Percentiles rank a stretch among this genome's conserved stretches.
These are phyloP conservation scores for Zosterops japonicus DNA, from an alignment of 2,113 vertebrate genomes.

Conservation along the genomic window DNA sequence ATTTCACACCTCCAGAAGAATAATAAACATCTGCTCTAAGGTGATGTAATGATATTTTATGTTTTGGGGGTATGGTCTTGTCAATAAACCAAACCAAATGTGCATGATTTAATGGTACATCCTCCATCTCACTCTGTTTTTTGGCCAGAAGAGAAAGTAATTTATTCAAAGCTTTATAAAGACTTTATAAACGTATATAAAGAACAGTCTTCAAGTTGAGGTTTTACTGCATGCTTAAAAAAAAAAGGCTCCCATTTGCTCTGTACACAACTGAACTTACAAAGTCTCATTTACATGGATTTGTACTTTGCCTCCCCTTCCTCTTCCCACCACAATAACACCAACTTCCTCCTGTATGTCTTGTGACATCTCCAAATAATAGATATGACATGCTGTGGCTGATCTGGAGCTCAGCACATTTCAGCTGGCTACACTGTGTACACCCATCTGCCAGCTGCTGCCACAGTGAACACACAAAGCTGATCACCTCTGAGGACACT, in stretches of 20 bases:
- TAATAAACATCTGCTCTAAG: background rate
- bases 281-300: background rate
- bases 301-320: slow-evolving; percentile 17
- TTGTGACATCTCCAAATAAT: slow-evolving; percentile 42
- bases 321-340: background rate
- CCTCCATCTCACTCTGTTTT: background rate
- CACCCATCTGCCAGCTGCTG: background rate
- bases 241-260: background rate
- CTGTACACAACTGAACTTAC: background rate
- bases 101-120: background rate
- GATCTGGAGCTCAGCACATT: background rate
- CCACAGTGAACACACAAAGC: background rate
- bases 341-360: slow-evolving; percentile 39
- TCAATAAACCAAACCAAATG: background rate
- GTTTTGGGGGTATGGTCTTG: background rate
- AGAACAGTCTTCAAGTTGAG: background rate
- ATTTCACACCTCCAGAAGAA: background rate
- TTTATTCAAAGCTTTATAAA: background rate
- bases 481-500: background rate
- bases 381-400: background rate
- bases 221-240: background rate
- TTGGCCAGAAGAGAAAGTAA: background rate
- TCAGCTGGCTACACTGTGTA: rapidly evolving
- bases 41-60: background rate
- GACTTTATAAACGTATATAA: background rate